Base-by-base conservation (phyloP, 2,888 invertebrate genomes). In the Ophonus ardosiacus region DNA sequence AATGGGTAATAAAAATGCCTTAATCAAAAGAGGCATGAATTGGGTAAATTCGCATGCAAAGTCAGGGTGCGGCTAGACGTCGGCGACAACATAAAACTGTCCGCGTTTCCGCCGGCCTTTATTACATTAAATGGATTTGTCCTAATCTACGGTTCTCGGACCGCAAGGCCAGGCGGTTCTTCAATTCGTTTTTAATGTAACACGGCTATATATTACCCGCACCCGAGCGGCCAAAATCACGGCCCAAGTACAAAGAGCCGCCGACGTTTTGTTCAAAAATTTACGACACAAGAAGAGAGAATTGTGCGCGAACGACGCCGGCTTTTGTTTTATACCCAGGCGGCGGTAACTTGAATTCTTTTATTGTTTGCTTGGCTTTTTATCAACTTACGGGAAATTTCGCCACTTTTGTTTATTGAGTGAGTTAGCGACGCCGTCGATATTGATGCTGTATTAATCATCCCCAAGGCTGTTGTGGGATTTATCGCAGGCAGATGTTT, bases 71-170 rank as follows among this genome's bases (percentile, higher is more conserved):
- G 40, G 40, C 31, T 31, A 74, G 24, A 10, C 13, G 63, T 63
- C 10, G 15, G 43, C 43, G 71, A 40, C 78, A 78, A 78, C 84
- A 89, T 89, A 89, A 89, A 89, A 88, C 89, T 89, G 89, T 89
- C 89, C 87, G 87, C 88, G 88, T 87, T 88, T 88, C 88, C 86
- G 86, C 87, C 87, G 87, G 87, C 88, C 86, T 89, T 89, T 89
- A 89, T 89, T 89, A 89, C 88, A 87, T 88, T 89, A 89, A 90
- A 89, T 88, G 89, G 89, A 89, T 89, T 89, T 89, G 88, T 88
- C 87, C 89, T 89, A 89, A 89, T 89, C 89, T 89, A 89, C 87
- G 87, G 76, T 84, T 82, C 40, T 74, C 68, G 56, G 78, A 57
- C 74, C 71, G 18, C 68, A 68, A 74, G 51, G 59, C 56, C 71